These are phyloP conservation scores for Solenopsis invicta DNA, from an alignment of 1,140 invertebrate genomes.

Conservation along the genomic window DNA sequence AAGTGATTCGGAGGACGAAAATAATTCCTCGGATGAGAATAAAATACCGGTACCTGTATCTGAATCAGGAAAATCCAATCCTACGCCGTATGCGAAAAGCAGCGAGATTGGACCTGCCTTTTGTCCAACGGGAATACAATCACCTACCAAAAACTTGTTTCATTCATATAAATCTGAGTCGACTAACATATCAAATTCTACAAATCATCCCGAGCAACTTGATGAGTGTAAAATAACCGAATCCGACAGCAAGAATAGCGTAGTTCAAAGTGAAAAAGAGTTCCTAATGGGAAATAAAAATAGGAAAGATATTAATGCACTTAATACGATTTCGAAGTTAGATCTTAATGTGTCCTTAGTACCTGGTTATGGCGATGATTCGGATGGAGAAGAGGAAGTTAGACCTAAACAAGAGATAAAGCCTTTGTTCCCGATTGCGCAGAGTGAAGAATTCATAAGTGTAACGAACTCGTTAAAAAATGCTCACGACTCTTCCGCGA, in stretches of 20 bases:
- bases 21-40: conserved; percentile 61
- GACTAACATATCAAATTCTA: conserved; percentile 20
- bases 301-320: conserved; percentile 37
- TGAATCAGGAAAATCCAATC: conserved; percentile 37
- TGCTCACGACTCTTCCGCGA: conserved; percentile 47
- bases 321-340: conserved; percentile 21
- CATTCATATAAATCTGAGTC: conserved; percentile 26
- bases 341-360: conserved; percentile 86
- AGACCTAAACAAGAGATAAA: conserved; percentile 67
- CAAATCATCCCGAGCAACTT: conserved; percentile 38
- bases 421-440: conserved; percentile 85
- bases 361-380: conserved; percentile 88
- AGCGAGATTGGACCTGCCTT: conserved; percentile 16
- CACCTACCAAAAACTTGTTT: conserved; percentile 8
- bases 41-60: not conserved
- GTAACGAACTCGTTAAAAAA: conserved; percentile 14
- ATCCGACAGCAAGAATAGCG: not conserved
- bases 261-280: conserved; percentile 37
- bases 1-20: conserved; percentile 83
- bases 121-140: conserved; percentile 23
- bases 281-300: not conserved
- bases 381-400: conserved; percentile 86
- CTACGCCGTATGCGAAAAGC: not conserved
- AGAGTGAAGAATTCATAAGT: conserved; percentile 60
- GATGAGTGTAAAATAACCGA: conserved; percentile 25